phyloP scores from a whole-genome alignment of 2,888 invertebrate genomes.

The Slavum lentiscoides region DNA sequence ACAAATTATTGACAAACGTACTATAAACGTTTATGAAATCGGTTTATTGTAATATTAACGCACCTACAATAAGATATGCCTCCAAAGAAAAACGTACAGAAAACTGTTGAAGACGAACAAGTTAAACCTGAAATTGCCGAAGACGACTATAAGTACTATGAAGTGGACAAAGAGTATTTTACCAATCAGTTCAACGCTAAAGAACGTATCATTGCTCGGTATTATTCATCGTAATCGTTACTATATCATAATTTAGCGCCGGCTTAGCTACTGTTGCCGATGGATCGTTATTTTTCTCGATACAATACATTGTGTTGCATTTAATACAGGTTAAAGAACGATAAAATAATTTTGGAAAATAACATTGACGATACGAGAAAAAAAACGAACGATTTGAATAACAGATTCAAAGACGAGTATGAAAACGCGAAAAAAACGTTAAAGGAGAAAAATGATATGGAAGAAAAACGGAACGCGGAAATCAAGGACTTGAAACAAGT shows the following conservation, averaged over 20 bases:
- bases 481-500: slow-evolving; percentile 1
- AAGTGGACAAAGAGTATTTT: background rate
- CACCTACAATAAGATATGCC: background rate
- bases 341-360: background rate
- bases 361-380: background rate
- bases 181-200: background rate
- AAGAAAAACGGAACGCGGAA: background rate
- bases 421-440: background rate
- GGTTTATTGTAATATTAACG: background rate
- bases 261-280: background rate
- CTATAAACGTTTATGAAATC: background rate
- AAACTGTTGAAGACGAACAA: background rate
- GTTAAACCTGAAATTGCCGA: background rate
- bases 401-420: slow-evolving; percentile 6
- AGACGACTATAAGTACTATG: background rate
- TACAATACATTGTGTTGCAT: no score
- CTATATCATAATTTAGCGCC: no score
- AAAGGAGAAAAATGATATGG: background rate
- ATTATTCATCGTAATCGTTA: background rate
- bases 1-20: background rate
- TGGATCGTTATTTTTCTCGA: no score
- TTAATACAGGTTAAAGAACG: background rate
- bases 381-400: background rate
- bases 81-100: background rate
- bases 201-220: slow-evolving; percentile 1